phyloP scores from a whole-genome alignment of 1,140 invertebrate genomes.

The Episyrphus balteatus region DNA sequence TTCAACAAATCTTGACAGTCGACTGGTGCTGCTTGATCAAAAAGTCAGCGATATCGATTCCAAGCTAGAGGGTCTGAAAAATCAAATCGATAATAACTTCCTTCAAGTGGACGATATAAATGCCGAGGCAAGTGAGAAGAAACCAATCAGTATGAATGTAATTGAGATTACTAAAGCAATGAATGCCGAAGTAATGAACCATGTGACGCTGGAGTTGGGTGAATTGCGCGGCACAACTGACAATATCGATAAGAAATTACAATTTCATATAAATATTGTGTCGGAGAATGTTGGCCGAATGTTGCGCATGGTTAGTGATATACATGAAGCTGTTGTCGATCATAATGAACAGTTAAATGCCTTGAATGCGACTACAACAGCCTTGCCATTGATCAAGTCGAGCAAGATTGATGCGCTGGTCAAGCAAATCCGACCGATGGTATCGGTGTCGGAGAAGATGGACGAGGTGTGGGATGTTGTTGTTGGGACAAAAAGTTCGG shows the following conservation, averaged over 20 bases:
- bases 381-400: constrained; percentile 43
- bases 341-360: constrained; percentile 38
- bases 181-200: constrained; percentile 62
- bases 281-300: constrained; percentile 69
- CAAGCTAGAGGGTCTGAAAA: constrained; percentile 64
- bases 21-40: constrained; percentile 58
- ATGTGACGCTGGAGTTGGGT: constrained; percentile 62
- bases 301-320: constrained; percentile 62
- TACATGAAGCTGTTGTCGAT: constrained; percentile 68
- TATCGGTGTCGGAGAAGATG: constrained; percentile 79
- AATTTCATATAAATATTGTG: constrained; percentile 72
- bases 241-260: constrained; percentile 67
- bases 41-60: constrained; percentile 71
- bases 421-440: constrained; percentile 67
- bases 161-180: constrained; percentile 67
- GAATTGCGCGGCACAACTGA: constrained; percentile 60
- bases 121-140: constrained; percentile 73
- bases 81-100: constrained; percentile 70
- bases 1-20: constrained; percentile 43
- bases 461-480: constrained; percentile 82
- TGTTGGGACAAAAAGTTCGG: constrained; percentile 72
- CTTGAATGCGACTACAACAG: constrained; percentile 41
- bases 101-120: constrained; percentile 68
- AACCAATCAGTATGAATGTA: constrained; percentile 65
- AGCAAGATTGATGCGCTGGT: constrained; percentile 68